Conservation (phyloP, 2,113 vertebrate genomes). For the Oreochromis aureus region DNA sequence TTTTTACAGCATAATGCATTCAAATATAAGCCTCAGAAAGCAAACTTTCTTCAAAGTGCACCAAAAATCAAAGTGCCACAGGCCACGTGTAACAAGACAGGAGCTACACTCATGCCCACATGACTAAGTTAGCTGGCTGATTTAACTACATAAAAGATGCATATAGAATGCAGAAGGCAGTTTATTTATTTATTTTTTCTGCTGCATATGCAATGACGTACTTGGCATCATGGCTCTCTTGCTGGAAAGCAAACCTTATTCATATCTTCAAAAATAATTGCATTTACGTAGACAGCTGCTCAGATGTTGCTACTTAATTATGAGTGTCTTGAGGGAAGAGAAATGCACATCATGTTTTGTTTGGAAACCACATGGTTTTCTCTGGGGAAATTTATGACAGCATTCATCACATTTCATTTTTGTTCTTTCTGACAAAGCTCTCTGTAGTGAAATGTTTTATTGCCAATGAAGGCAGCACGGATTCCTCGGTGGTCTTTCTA, state of each 20-base stretch:
- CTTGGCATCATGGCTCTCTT: not conserved
- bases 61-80: not conserved
- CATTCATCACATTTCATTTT: constrained; percentile 17
- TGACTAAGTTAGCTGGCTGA: not conserved
- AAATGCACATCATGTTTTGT: constrained; percentile 10
- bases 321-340: constrained; percentile 15
- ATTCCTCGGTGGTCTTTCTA: constrained; percentile 35
- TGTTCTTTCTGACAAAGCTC: not conserved
- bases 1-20: not conserved
- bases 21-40: not conserved
- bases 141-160: not conserved
- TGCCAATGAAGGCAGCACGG: constrained; percentile 25
- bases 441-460: constrained; percentile 15
- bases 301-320: constrained; percentile 21
- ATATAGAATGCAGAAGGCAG: not conserved
- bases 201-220: not conserved
- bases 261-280: not conserved
- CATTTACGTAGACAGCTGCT: constrained; percentile 18
- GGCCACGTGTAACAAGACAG: not conserved
- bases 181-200: not conserved
- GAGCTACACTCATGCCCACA: not conserved
- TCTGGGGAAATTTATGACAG: constrained; percentile 22
- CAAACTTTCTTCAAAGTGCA: not conserved
- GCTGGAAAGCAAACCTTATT: not conserved
- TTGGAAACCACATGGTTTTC: constrained; percentile 32